Evolutionary conservation across 1,140 invertebrate species (phyloP).

Genomic region (Trachymyrmex septentrionalis): DNA sequence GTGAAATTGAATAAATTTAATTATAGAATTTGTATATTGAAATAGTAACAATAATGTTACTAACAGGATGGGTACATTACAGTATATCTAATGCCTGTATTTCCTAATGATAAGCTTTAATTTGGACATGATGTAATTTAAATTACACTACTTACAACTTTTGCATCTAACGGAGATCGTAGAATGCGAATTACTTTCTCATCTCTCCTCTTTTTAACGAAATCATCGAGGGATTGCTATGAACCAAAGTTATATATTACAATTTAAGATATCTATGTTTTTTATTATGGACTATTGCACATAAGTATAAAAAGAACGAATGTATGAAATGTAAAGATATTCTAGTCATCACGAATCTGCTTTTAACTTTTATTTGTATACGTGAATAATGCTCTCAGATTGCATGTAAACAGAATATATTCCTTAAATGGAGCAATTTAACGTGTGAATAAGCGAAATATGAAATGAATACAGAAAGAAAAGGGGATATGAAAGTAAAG

Average conservation of each 20-base stretch:
- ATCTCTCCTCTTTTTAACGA: conserved; percentile 61
- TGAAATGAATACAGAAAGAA: conserved; percentile 56
- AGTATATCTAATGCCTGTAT: background rate
- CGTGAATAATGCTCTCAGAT: conserved; percentile 62
- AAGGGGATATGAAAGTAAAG: conserved; percentile 71
- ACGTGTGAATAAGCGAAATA: conserved; percentile 46
- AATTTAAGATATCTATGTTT: conserved; percentile 74
- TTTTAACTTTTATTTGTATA: conserved; percentile 75
- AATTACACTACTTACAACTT: conserved; percentile 78
- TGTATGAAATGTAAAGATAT: conserved; percentile 83
- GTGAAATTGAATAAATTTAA: conserved; percentile 19
- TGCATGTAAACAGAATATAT: conserved; percentile 57
- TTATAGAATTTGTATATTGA: conserved; percentile 47
- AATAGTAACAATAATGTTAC: conserved; percentile 16
- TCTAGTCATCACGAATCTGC: conserved; percentile 83
- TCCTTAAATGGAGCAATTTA: conserved; percentile 46
- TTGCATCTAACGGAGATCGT: conserved; percentile 72
- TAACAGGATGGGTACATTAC: background rate
- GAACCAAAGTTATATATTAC: conserved; percentile 83
- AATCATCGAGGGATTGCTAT: conserved; percentile 77
- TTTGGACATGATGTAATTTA: conserved; percentile 65
- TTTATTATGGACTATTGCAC: conserved; percentile 75
- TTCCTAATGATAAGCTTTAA: conserved; percentile 4
- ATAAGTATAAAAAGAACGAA: conserved; percentile 80
- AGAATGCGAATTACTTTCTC: conserved; percentile 45